Conservation (phyloP, 2,113 vertebrate genomes). For the Thermophis baileyi region DNA sequence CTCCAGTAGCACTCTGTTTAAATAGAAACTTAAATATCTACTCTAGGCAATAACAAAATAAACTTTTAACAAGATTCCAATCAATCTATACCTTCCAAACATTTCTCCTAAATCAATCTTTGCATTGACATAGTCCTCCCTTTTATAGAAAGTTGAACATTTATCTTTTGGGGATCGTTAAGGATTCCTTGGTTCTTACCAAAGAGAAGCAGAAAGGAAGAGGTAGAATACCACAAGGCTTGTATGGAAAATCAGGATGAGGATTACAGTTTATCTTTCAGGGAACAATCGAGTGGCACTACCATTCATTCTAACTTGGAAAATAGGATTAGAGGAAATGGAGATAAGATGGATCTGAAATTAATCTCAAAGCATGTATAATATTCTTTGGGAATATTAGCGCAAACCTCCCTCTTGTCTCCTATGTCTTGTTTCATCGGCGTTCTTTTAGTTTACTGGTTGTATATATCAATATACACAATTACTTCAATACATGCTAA, state of each 20-base stretch:
- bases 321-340: not conserved
- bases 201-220: not conserved
- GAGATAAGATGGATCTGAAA: not conserved
- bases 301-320: not conserved
- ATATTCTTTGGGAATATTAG: not conserved
- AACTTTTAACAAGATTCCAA: not conserved
- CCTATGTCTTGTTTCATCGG: not conserved
- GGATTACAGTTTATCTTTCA: not conserved
- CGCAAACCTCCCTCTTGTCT: not conserved
- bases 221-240: not conserved
- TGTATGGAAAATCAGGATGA: not conserved
- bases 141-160: not conserved
- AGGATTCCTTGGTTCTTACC: not conserved
- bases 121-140: not conserved
- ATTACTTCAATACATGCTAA: not conserved
- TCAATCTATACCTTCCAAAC: not conserved
- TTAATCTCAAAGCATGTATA: not conserved
- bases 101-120: not conserved
- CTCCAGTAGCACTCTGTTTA: no score
- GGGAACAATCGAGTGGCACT: not conserved
- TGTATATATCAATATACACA: not conserved
- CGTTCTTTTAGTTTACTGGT: not conserved
- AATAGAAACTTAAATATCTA: not conserved
- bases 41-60: not conserved
- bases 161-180: not conserved